Base-by-base conservation (phyloP, 1,140 invertebrate species). In the Drosophila persimilis region DNA sequence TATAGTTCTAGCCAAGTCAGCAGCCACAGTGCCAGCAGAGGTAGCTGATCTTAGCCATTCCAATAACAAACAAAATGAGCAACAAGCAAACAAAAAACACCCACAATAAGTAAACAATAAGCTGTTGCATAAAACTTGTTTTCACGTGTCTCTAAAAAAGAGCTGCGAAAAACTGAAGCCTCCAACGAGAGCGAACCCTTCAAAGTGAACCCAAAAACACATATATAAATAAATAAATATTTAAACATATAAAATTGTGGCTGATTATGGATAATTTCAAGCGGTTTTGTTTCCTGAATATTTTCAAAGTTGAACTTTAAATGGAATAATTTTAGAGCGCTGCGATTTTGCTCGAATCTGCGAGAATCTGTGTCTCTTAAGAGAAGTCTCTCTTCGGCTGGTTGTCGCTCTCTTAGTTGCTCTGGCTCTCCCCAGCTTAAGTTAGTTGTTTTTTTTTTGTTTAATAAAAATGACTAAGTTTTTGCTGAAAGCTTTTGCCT, bases 91-190 rank as follows among this genome's bases (percentile, higher is more conserved):
- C 24, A 44, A 64, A 74, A 51, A 44, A 24, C 6, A 1, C 15
- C 41, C 31, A 55, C 31, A 46, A 67, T 75, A 54, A 59, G 55
- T 67, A 47, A 57, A 67, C 29, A 73, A 59, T 31, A 39, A 50
- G 63, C 44, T 80, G 81, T 85, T 85, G 80, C 77, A 77, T 80
- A 85, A 85, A 85, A 85, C 79, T 83, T 60, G 79, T 83, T 83
- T 83, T 83, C 79, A 85, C 74, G 83, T 88, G 81, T 74, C 24
- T 47, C 20, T 20, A 1, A 39, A 53, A 54, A 57, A 77, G 81
- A 65, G 69, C 73, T 52, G n/a, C 24, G 48, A 50, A 50, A 51
- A 80, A 58, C 57, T 56, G 11, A 39, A 39, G 11, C 35, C 4
- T 4, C 35, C 35, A 13, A 5, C 35, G 11, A 39, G 11, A 39